Evolutionary conservation across 2,888 invertebrate species (phyloP), one percentile per base, ranked within the genome.

Genomic region (Linyphia triangularis): DNA sequence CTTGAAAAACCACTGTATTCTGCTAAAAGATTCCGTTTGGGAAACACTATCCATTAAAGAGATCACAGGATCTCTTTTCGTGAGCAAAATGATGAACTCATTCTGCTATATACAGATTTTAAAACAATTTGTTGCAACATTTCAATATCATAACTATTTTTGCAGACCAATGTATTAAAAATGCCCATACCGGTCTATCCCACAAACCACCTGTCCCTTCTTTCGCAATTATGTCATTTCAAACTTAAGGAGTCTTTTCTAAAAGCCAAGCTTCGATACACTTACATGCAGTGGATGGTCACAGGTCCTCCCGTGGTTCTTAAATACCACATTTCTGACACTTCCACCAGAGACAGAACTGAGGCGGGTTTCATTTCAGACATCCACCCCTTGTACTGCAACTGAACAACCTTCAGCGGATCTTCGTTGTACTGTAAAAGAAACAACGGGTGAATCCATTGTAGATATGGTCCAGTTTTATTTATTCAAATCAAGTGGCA

Each of bases 331-430:
- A 97, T 94, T 92, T 98, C 98, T 0, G 98, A 98, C 96, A 97
- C 97, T 92, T 98, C 98, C 97, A 98, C 97, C 90, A 98, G 94
- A 92, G 98, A 98, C 5, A 98, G 97, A 90, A 99, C 94, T 9
- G 98, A 98, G 7, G 97, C 96, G 9, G 99, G 98, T 93, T 97
- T 97, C 93, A 99, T 98, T 7, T 97, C 98, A 95, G 98, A 96
- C 1, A 98, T 98, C 99, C 99, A 98, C 92, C 85, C 89, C 7
- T 85, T 84, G 73, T 85, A 90, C 22, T 90, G 89, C 10, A 90
- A 24, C 63, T 90, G 90, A 40, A 89, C 83, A 2, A 90, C 43
- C 67, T 89, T 77, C 16, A 73, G 57, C 10, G 89, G 90, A 24
- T 82, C 78, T 9, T 83, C 81, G 10, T 77, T 69, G 37, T 33